Conservation (phyloP, 2,888 invertebrate genomes). For the Cheilosia soror region DNA sequence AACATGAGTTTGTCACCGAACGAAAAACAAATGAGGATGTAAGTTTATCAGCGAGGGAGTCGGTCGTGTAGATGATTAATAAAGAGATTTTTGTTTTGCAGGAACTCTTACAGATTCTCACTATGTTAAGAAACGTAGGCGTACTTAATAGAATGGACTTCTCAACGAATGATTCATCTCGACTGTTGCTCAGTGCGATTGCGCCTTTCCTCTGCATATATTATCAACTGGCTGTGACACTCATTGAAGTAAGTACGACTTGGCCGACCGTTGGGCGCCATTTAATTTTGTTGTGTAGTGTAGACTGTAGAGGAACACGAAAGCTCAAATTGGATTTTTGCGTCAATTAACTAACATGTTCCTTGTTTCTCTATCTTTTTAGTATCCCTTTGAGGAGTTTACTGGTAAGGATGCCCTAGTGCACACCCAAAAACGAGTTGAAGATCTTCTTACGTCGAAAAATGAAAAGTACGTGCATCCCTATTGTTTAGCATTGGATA, state of each 20-base stretch:
- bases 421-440: constrained; percentile 86
- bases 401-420: constrained; percentile 85
- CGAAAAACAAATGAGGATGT: constrained; percentile 85
- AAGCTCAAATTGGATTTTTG: no score
- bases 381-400: constrained; percentile 79
- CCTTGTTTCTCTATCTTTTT: constrained; percentile 37
- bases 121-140: constrained; percentile 79
- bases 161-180: constrained; percentile 80
- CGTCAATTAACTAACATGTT: neutral
- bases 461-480: constrained; percentile 85
- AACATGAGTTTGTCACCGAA: constrained; percentile 87
- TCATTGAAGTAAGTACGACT: constrained; percentile 84
- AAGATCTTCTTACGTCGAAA: constrained; percentile 83
- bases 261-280: no score
- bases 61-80: neutral
- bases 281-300: neutral
- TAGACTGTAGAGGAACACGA: no score
- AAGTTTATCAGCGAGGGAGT: constrained; percentile 16
- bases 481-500: constrained; percentile 90
- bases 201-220: constrained; percentile 87
- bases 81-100: constrained; percentile 77
- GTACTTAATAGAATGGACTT: constrained; percentile 80
- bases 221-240: constrained; percentile 84
- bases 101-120: constrained; percentile 84
- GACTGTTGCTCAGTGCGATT: constrained; percentile 86